A percentile compares a stretch with the other conserved stretches of the same genome.
phyloP scores from a whole-genome alignment of 2,888 invertebrate species.

The Limnephilus lunatus region DNA sequence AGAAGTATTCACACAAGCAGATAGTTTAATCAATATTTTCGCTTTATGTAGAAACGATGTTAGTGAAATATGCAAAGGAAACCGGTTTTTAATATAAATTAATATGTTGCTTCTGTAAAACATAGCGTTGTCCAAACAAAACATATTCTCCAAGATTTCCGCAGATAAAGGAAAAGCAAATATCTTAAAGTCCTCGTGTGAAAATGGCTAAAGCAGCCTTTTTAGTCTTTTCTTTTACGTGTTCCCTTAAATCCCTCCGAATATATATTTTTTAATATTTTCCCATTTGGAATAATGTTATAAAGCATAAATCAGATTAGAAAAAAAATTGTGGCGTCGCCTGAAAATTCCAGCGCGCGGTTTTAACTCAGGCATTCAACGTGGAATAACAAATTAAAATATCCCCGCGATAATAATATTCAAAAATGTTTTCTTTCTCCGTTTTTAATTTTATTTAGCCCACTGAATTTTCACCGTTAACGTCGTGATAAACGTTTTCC shows the following conservation, averaged over 20 bases:
- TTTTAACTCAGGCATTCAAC: conserved; percentile 47
- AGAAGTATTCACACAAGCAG: too few species aligned
- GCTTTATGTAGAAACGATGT: neutral
- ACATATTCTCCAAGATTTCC: neutral
- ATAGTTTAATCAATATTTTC: too few species aligned
- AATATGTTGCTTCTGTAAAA: neutral
- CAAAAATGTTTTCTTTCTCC: conserved; percentile 64
- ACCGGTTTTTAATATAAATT: neutral
- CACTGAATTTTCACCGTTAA: conserved; percentile 63
- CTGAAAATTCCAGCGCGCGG: conserved; percentile 31
- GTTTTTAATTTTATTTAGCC: conserved; percentile 51
- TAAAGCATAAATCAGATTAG: conserved; percentile 48
- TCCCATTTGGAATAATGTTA: conserved; percentile 44
- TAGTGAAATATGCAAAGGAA: neutral
- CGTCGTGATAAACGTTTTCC: conserved; percentile 65
- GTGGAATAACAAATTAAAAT: conserved; percentile 61
- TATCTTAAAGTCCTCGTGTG: neutral
- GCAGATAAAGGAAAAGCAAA: neutral
- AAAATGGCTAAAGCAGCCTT: neutral
- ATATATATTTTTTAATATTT: conserved; percentile 35
- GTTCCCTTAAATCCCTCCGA: conserved; percentile 17
- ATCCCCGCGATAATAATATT: conserved; percentile 63
- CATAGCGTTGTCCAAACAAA: neutral
- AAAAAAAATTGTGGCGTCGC: conserved; percentile 24
- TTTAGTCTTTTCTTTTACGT: neutral